Evolutionary conservation across 2,888 invertebrate species (phyloP).

Genomic region (Dasypogon diadema): DNA sequence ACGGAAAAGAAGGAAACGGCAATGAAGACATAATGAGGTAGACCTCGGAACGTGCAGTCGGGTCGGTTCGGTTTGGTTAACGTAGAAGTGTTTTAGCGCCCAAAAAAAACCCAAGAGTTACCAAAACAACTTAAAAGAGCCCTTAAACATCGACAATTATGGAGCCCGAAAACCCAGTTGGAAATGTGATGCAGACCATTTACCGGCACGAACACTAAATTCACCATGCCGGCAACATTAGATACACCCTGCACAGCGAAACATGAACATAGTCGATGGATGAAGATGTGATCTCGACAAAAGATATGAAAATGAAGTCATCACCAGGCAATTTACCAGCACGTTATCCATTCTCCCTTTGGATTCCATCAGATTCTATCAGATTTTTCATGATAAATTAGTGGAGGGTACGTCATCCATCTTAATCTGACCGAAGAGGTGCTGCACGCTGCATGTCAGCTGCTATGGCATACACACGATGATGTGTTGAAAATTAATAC

Average conservation of each 20-base stretch:
- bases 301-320: slow-evolving; percentile 47
- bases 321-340: slow-evolving; percentile 50
- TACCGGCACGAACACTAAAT: slow-evolving; percentile 10
- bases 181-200: slow-evolving; percentile 3
- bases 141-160: not conserved
- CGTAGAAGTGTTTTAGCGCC: slow-evolving; percentile 5
- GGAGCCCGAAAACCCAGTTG: not conserved
- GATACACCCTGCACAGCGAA: not conserved
- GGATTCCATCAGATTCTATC: slow-evolving; percentile 41
- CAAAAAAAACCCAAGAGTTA: not conserved
- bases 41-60: not conserved
- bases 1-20: not conserved
- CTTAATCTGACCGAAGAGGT: slow-evolving; percentile 38
- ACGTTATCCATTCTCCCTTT: slow-evolving; percentile 40
- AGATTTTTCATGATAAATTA: slow-evolving; percentile 50
- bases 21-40: slow-evolving; percentile 24
- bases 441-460: slow-evolving; percentile 33
- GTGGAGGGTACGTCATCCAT: slow-evolving; percentile 48
- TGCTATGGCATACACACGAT: not conserved
- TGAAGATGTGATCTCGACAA: slow-evolving; percentile 27
- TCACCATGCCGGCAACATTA: slow-evolving; percentile 8
- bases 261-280: not conserved
- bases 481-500: slow-evolving; percentile 1
- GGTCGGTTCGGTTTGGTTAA: not conserved
- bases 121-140: not conserved